A percentile compares a stretch with the other conserved stretches of the same genome.
These are phyloP conservation scores for Drosophila seguyi DNA, from an alignment of 1,140 invertebrate genomes.

Conservation along the genomic window DNA sequence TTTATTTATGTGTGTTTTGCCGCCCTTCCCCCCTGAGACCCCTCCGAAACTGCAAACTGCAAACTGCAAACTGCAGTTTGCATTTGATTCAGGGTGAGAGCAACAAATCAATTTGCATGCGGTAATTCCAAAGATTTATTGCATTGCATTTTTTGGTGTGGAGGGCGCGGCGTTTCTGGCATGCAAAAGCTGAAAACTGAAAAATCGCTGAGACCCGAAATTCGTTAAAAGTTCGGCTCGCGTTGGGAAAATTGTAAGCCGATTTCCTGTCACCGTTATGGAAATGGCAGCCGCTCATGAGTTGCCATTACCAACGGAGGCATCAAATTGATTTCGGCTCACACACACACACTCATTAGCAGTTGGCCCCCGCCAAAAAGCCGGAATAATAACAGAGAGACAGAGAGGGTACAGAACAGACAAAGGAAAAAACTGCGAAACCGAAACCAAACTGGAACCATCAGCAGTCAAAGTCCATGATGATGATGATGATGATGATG, in stretches of 20 bases:
- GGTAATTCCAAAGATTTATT: conserved; percentile 71
- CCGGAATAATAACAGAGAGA: conserved; percentile 22
- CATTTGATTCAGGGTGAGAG: conserved; percentile 69
- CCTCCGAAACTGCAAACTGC: not conserved
- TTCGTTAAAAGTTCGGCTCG: conserved; percentile 32
- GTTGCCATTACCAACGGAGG: conserved; percentile 30
- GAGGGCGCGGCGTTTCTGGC: conserved; percentile 13
- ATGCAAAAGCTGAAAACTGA: conserved; percentile 40
- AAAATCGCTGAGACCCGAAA: conserved; percentile 18
- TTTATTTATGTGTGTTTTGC: conserved; percentile 69
- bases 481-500: conserved; percentile 30
- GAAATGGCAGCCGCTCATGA: conserved; percentile 37
- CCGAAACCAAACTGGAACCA: conserved; percentile 56
- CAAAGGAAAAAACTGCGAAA: conserved; percentile 46
- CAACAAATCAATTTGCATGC: conserved; percentile 81
- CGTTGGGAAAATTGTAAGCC: conserved; percentile 32
- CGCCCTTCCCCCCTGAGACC: not conserved
- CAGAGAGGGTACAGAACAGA: conserved; percentile 16
- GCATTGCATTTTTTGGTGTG: conserved; percentile 41
- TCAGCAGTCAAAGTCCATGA: conserved; percentile 55
- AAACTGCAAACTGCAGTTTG: conserved; percentile 36
- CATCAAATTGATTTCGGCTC: conserved; percentile 47
- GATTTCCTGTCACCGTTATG: conserved; percentile 43
- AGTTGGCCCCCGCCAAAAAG: conserved; percentile 34
- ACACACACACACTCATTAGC: conserved; percentile 30